Evolutionary conservation across 1,140 invertebrate genomes (phyloP).

Genomic region (Carposina sasakii): DNA sequence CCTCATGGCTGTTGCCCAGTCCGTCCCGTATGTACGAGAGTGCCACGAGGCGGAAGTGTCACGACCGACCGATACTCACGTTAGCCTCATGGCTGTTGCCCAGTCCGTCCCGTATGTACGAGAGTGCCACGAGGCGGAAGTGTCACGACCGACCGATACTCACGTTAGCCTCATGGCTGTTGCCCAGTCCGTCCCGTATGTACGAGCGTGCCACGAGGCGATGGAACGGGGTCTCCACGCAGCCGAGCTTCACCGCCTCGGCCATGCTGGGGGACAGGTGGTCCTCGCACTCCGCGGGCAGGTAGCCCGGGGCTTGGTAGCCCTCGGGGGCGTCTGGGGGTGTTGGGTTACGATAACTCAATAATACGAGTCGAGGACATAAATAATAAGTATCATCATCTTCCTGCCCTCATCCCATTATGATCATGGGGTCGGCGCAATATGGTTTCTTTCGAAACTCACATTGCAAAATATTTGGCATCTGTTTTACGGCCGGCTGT

Average conservation of each 20-base stretch:
- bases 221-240: constrained; percentile 43
- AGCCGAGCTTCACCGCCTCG: constrained; percentile 28
- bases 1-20: no score
- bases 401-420: no score
- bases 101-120: not conserved
- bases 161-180: constrained; percentile 41
- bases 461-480: no score
- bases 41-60: no score
- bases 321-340: constrained; percentile 45
- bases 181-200: constrained; percentile 18
- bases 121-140: not conserved
- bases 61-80: no score
- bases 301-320: constrained; percentile 51
- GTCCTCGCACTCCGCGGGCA: constrained; percentile 20
- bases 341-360: no score
- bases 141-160: constrained; percentile 16
- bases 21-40: not conserved
- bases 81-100: no score
- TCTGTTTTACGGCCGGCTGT: no score
- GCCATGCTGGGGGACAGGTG: constrained; percentile 19
- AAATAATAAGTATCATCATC: no score
- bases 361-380: no score
- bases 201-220: constrained; percentile 22
- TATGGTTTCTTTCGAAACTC: no score
- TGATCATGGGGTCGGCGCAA: no score